Evolutionary conservation across 2,797 vertebrate species (phyloP).

Genomic region (Poecile montanus): DNA sequence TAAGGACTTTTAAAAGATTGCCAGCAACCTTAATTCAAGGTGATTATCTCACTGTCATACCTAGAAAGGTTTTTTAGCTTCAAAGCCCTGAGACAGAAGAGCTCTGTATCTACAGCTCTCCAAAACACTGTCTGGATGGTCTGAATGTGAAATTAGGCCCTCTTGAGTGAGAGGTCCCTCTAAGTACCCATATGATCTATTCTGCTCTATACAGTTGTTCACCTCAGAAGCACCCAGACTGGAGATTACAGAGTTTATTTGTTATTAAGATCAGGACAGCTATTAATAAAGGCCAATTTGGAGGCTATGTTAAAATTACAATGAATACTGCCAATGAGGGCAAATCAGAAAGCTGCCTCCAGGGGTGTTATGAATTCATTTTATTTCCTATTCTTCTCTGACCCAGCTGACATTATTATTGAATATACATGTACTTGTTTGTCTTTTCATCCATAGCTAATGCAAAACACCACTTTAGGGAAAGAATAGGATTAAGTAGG

Average conservation of each 20-base stretch:
- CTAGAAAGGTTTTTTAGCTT: background rate
- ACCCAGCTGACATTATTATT: constrained; percentile 71
- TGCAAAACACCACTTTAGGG: constrained; percentile 67
- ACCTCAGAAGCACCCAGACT: background rate
- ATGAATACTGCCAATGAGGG: constrained; percentile 30
- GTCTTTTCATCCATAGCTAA: constrained; percentile 72
- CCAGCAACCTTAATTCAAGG: constrained; percentile 36
- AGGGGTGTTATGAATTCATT: constrained; percentile 64
- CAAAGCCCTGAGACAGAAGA: background rate
- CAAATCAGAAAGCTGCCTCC: constrained; percentile 56
- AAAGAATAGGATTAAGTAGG: constrained; percentile 64
- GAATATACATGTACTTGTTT: constrained; percentile 73
- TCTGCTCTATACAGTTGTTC: background rate
- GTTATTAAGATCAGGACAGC: constrained; percentile 11
- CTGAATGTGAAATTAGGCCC: background rate
- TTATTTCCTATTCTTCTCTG: constrained; percentile 65
- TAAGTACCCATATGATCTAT: background rate
- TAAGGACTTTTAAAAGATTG: constrained; percentile 29
- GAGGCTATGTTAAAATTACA: constrained; percentile 10
- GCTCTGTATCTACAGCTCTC: background rate
- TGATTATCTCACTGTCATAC: background rate
- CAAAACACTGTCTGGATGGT: background rate
- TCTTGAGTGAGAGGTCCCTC: background rate
- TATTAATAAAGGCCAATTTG: constrained; percentile 47
- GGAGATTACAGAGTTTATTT: background rate